Evolutionary conservation across 2,797 vertebrate genomes (phyloP), one percentile per base, ranked within the genome.

Genomic region (Syngnathus rostellatus): DNA sequence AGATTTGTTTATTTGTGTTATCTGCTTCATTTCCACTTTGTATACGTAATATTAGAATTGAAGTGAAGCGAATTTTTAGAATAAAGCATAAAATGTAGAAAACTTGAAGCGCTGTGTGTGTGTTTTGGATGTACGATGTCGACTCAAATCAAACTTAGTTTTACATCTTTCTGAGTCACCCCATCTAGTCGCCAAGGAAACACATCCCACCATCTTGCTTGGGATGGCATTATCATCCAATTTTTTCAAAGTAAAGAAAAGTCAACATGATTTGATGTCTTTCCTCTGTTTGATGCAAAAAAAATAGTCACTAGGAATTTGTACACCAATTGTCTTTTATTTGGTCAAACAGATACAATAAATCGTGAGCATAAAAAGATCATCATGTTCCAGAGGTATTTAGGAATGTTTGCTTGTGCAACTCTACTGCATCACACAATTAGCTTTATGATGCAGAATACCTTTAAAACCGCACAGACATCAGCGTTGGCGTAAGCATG

Each of bases 101-200:
- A 48, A 17, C 6, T 5, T 6, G 16, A 19, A 48, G 46, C 46
- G 1, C 46, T 45, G 43, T 16, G 43, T 14, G 14, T 45, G 14
- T 4, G 12, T 45, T 45, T 3, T 45, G 43, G 43, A 45, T 16
- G 41, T 43, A 43, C 41, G 8, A 31, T 9, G 7, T 8, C 1
- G 25, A 58, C 14, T 37, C 16, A 16, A 25, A 55, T 25, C 31
- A 11, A 25, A 54, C 11, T 19, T 58, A 23, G 9, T 45, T 66
- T 17, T 46, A 46, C 37, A 25, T 61, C 55, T 53, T 61, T 40
- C 68, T 65, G 54, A 66, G 68, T 67, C 57, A 58, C 65, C 68
- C 58, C 50, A 46, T 73, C 45, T 59, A 39, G 61, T 79, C 48
- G 12, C 70, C 63, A 64, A 75, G 73, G 61, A 70, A 68, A 77